A percentile compares a stretch with the other conserved stretches of the same genome.
Evolutionary conservation across 1,140 invertebrate genomes (phyloP).

Genomic region (Sinella curviseta): DNA sequence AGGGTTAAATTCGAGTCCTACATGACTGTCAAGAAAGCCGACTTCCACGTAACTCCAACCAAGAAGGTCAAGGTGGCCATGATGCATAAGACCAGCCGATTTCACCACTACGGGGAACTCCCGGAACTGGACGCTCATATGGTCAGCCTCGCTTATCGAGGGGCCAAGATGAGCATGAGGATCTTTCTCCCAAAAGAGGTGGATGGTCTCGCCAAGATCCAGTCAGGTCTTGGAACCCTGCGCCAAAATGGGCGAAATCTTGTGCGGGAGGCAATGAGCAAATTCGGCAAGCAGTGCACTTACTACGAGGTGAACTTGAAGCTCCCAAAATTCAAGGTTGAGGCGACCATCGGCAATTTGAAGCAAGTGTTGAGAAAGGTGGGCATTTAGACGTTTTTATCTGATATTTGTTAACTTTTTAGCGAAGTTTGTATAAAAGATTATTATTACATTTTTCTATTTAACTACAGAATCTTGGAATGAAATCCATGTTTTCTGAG

Average conservation of each 20-base stretch:
- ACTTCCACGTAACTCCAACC: conserved; percentile 58
- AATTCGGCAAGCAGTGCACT: no score
- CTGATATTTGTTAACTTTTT: not conserved
- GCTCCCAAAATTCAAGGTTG: conserved; percentile 55
- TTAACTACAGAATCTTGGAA: no score
- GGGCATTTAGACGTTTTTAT: not conserved
- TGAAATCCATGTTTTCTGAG: conserved; percentile 67
- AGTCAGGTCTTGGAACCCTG: not conserved
- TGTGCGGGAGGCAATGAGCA: conserved; percentile 28
- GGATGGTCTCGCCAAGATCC: conserved; percentile 34
- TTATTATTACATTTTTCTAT: not conserved
- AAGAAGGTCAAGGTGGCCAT: conserved; percentile 61
- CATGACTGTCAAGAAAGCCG: conserved; percentile 53
- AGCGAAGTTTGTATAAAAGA: not conserved
- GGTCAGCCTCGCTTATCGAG: conserved; percentile 62
- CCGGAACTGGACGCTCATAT: conserved; percentile 60
- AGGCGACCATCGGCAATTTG: conserved; percentile 35
- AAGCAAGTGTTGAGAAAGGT: not conserved
- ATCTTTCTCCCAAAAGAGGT: conserved; percentile 50
- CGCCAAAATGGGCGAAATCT: not conserved
- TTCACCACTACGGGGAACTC: conserved; percentile 57
- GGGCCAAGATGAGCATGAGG: conserved; percentile 43
- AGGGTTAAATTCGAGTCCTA: conserved; percentile 59
- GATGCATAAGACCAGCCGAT: conserved; percentile 64
- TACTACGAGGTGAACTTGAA: conserved; percentile 49